Evolutionary conservation across 1,140 invertebrate species (phyloP).

Genomic region (Lordiphosa stackelbergi): DNA sequence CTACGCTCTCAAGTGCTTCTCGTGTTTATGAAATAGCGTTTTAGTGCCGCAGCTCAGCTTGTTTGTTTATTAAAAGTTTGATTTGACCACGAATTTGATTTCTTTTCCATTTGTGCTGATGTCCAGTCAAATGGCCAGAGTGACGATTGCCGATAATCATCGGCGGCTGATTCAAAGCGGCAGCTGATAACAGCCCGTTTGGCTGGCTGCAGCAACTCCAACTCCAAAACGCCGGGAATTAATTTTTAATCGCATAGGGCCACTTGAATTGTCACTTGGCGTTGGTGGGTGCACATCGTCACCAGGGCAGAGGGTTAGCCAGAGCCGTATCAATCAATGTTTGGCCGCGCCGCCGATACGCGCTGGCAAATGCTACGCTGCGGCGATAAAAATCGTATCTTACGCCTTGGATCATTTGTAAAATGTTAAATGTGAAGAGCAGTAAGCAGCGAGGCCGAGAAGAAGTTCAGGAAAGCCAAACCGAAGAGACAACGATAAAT

Average conservation of each 20-base stretch:
- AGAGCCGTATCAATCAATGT: constrained; percentile 46
- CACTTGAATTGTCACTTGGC: constrained; percentile 67
- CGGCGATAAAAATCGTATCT: constrained; percentile 66
- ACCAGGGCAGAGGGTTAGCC: constrained; percentile 4
- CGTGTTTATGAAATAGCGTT: not conserved
- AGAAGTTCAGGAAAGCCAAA: constrained; percentile 48
- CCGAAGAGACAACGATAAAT: constrained; percentile 59
- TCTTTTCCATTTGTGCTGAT: constrained; percentile 5
- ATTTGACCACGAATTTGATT: constrained; percentile 2
- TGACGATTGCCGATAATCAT: constrained; percentile 49
- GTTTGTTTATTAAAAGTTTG: constrained; percentile 1
- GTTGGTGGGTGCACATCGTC: constrained; percentile 27
- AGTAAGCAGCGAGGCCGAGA: constrained; percentile 29
- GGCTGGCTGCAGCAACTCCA: constrained; percentile 5
- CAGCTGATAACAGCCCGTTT: constrained; percentile 45
- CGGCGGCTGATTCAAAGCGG: constrained; percentile 63
- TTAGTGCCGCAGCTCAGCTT: not conserved
- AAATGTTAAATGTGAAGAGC: constrained; percentile 53
- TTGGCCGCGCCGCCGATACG: constrained; percentile 14
- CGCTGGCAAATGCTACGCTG: constrained; percentile 12
- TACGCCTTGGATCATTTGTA: constrained; percentile 65
- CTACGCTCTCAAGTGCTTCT: constrained; percentile 1
- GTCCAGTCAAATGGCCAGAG: constrained; percentile 9
- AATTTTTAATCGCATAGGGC: constrained; percentile 71
- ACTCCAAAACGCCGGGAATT: constrained; percentile 58